Conservation (phyloP, 2,797 vertebrate genomes). For the Eleutherodactylus coqui region DNA sequence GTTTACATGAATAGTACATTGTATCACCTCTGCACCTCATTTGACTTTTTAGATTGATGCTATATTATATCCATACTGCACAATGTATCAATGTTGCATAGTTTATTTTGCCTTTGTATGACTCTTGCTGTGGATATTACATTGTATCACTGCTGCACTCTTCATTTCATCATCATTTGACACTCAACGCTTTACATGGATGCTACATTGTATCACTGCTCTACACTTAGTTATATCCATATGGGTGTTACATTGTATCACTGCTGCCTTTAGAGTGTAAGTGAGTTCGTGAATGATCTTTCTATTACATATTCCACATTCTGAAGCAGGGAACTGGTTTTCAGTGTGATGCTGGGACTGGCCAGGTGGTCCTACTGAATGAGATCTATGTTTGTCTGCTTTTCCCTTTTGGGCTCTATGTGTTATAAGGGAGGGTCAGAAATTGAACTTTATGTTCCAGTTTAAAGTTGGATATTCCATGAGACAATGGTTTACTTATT, state of each 20-base stretch:
- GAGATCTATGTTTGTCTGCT: slow-evolving; percentile 52
- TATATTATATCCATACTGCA: not conserved
- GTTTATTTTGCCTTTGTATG: not conserved
- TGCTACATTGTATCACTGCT: not conserved
- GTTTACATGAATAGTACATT: not conserved
- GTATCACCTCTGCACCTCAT: not conserved
- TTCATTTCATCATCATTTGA: not conserved
- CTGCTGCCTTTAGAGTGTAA: slow-evolving; percentile 7
- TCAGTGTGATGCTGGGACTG: slow-evolving; percentile 51
- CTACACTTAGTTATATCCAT: not conserved
- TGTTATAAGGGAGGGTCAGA: slow-evolving; percentile 64
- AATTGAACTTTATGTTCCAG: slow-evolving; percentile 39
- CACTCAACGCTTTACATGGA: not conserved
- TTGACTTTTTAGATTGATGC: not conserved
- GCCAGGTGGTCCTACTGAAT: slow-evolving; percentile 59
- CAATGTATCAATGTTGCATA: not conserved
- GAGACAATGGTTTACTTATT: slow-evolving; percentile 5
- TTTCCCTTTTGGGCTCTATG: slow-evolving; percentile 62
- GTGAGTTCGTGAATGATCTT: slow-evolving; percentile 53
- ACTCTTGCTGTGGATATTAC: not conserved
- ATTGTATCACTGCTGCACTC: not conserved
- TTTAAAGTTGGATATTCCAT: slow-evolving; percentile 15
- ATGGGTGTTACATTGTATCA: not conserved
- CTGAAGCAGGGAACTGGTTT: slow-evolving; percentile 43
- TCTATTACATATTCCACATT: slow-evolving; percentile 36